Evolutionary conservation across 2,113 vertebrate genomes (phyloP).

Genomic region (Hystrix brachyura): DNA sequence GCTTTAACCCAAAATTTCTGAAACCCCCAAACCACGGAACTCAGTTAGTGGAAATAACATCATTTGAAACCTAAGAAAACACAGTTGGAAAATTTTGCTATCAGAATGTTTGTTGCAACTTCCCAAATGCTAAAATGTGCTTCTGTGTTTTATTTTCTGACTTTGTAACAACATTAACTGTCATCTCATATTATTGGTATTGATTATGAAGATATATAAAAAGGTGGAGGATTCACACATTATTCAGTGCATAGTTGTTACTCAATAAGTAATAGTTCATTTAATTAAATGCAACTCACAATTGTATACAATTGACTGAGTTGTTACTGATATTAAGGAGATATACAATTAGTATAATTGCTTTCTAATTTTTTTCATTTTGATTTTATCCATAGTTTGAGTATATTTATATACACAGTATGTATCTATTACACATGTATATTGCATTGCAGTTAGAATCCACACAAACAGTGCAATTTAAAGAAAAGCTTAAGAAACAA

Average conservation of each 20-base stretch:
- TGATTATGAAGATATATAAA: neutral
- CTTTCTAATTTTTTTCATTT: neutral
- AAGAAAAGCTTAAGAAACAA: neutral
- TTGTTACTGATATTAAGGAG: neutral
- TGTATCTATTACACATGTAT: neutral
- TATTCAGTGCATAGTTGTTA: neutral
- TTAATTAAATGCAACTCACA: neutral
- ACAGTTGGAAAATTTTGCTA: neutral
- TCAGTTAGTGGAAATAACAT: neutral
- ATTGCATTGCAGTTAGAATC: neutral
- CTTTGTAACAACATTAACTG: neutral
- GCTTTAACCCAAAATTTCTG: neutral
- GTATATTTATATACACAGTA: neutral
- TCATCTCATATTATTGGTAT: neutral
- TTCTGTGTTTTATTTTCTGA: neutral
- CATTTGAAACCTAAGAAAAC: neutral
- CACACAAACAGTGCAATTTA: neutral
- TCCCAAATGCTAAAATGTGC: neutral
- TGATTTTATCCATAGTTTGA: neutral
- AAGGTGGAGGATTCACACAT: neutral
- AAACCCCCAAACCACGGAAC: neutral
- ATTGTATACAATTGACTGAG: neutral
- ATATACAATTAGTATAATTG: neutral
- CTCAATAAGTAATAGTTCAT: neutral
- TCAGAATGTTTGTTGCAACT: neutral